Percentiles rank a stretch among this genome's conserved stretches.
Conservation (phyloP, 2,797 vertebrate species). For the Sebastiscus tertius region DNA sequence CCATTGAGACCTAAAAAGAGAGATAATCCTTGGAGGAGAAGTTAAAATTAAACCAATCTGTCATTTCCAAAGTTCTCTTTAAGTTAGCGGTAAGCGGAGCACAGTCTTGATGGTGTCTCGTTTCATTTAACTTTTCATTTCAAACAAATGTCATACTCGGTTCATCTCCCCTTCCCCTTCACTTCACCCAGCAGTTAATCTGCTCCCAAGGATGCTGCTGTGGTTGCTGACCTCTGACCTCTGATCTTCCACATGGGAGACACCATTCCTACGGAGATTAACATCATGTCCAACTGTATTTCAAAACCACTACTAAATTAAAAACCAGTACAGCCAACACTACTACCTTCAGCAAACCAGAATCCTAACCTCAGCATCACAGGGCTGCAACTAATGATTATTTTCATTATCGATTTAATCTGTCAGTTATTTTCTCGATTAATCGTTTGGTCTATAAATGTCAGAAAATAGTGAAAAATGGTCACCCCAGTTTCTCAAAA, state of each 20-base stretch:
- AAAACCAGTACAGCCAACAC: neutral
- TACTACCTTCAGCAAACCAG: too few relatives aligned
- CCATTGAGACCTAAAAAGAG: neutral
- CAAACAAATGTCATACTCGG: neutral
- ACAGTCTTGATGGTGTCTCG: neutral
- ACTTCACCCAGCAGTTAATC: neutral
- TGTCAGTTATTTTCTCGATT: too few relatives aligned
- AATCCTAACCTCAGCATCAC: neutral
- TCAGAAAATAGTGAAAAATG: too few relatives aligned
- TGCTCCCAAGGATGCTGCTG: slow-evolving; percentile 35
- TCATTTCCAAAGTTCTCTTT: neutral
- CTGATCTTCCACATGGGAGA: neutral
- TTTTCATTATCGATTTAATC: too few relatives aligned
- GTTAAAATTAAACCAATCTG: neutral
- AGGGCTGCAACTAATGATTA: too few relatives aligned
- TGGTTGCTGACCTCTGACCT: slow-evolving; percentile 63
- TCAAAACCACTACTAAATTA: neutral
- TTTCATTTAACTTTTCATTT: slow-evolving; percentile 29
- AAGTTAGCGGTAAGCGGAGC: slow-evolving; percentile 4
- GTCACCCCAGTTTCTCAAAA: too few relatives aligned
- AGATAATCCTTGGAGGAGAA: neutral
- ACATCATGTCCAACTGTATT: slow-evolving; percentile 2
- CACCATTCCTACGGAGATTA: neutral
- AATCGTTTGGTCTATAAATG: too few relatives aligned
- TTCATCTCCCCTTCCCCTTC: neutral